Conservation (phyloP, 2,113 vertebrate species). For the Polyodon spathula region DNA sequence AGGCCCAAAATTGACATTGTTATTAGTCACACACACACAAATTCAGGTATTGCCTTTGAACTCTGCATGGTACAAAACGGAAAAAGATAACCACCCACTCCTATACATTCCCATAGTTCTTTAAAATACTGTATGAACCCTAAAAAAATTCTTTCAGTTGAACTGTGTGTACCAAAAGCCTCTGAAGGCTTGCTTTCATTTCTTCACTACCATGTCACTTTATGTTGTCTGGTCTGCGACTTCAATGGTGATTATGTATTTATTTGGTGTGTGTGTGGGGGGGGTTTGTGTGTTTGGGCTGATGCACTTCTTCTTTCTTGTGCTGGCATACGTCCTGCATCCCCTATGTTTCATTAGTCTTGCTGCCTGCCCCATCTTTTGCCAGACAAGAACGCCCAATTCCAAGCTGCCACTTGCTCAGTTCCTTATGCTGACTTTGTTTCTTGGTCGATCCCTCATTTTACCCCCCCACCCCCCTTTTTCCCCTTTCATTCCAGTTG, state of each 20-base stretch:
- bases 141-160: no score
- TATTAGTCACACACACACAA: no score
- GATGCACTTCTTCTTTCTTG: constrained; percentile 77
- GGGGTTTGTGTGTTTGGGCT: no score
- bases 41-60: no score
- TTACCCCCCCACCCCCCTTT: constrained; percentile 24
- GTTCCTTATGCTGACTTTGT: constrained; percentile 64
- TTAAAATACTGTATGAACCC: no score
- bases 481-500: constrained; percentile 66
- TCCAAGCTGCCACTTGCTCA: constrained; percentile 64
- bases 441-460: constrained; percentile 62
- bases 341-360: constrained; percentile 79
- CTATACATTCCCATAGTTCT: no score
- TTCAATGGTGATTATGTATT: constrained; percentile 89
- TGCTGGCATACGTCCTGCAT: constrained; percentile 66
- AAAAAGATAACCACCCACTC: no score
- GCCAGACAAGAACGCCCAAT: constrained; percentile 76
- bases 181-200: constrained; percentile 49
- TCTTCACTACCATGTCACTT: constrained; percentile 73
- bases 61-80: no score
- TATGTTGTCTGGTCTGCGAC: constrained; percentile 82
- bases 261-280: no score
- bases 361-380: constrained; percentile 65
- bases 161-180: constrained; percentile 48
- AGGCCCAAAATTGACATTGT: no score